phyloP scores from a whole-genome alignment of 2,888 invertebrate genomes.

The Lasioglossum zephyrum region DNA sequence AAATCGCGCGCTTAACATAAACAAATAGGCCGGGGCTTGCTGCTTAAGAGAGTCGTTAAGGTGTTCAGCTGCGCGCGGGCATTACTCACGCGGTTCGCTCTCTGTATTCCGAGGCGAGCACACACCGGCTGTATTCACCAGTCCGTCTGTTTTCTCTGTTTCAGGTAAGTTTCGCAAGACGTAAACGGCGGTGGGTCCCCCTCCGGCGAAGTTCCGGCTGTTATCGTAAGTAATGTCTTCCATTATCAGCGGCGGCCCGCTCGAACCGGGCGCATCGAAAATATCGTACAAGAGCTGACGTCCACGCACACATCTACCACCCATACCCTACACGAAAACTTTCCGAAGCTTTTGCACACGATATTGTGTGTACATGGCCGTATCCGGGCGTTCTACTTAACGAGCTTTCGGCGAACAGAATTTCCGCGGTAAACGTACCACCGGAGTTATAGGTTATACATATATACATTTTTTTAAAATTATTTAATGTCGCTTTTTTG shows the following conservation, averaged over 20 bases:
- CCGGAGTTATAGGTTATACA: not conserved
- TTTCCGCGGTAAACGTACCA: slow-evolving; percentile 28
- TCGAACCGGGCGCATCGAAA: slow-evolving; percentile 55
- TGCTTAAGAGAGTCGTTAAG: slow-evolving; percentile 56
- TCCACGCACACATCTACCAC: not conserved
- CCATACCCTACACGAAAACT: slow-evolving; percentile 29
- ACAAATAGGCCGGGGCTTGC: slow-evolving; percentile 42
- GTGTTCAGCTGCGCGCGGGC: slow-evolving; percentile 47
- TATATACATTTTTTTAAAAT: too few relatives aligned
- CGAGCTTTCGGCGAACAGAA: slow-evolving; percentile 27
- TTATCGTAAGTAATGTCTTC: slow-evolving; percentile 66
- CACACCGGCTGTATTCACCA: slow-evolving; percentile 36
- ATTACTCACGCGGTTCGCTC: slow-evolving; percentile 34
- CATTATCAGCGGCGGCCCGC: slow-evolving; percentile 52
- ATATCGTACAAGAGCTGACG: slow-evolving; percentile 39
- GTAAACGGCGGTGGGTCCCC: slow-evolving; percentile 3
- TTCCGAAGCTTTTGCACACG: slow-evolving; percentile 26
- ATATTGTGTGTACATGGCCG: slow-evolving; percentile 20
- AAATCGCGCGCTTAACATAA: slow-evolving; percentile 52
- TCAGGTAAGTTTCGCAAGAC: slow-evolving; percentile 55
- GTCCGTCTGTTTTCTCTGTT: slow-evolving; percentile 63
- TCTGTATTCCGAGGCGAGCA: not conserved
- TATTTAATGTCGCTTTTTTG: too few relatives aligned
- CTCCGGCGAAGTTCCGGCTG: slow-evolving; percentile 44
- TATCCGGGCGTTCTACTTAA: slow-evolving; percentile 47